Conservation (phyloP, 2,797 vertebrate species). For the Natrix natrix region DNA sequence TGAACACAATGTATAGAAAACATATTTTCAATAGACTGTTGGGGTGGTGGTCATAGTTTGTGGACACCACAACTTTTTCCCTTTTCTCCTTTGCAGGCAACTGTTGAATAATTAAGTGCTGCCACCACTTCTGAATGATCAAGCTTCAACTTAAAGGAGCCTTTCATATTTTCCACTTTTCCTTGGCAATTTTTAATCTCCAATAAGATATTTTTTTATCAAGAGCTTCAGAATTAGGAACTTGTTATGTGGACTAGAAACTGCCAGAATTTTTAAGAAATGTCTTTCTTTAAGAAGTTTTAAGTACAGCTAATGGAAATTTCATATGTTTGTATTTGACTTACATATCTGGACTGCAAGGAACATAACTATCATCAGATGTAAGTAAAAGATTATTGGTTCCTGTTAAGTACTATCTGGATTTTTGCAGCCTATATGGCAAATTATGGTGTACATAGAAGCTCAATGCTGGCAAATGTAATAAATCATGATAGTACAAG, state of each 20-base stretch:
- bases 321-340: background rate
- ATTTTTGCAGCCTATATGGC: background rate
- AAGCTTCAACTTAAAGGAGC: constrained; percentile 24
- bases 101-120: constrained; percentile 44
- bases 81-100: constrained; percentile 31
- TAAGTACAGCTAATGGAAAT: constrained; percentile 17
- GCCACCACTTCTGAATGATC: constrained; percentile 30
- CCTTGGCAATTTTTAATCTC: background rate
- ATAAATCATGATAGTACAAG: constrained; percentile 8
- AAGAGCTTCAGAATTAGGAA: constrained; percentile 31
- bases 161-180: constrained; percentile 45
- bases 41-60: constrained; percentile 6
- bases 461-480: background rate
- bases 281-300: background rate
- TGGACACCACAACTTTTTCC: constrained; percentile 23
- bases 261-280: background rate
- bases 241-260: background rate
- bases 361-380: background rate
- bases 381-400: background rate
- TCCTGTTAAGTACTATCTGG: background rate
- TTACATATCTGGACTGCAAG: background rate
- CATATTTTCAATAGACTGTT: background rate
- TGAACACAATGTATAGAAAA: background rate
- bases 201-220: constrained; percentile 6
- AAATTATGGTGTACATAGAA: background rate